A percentile compares a stretch with the other conserved stretches of the same genome.
Evolutionary conservation across 2,797 vertebrate genomes (phyloP).

Genomic region (Bucorvus abyssinicus): DNA sequence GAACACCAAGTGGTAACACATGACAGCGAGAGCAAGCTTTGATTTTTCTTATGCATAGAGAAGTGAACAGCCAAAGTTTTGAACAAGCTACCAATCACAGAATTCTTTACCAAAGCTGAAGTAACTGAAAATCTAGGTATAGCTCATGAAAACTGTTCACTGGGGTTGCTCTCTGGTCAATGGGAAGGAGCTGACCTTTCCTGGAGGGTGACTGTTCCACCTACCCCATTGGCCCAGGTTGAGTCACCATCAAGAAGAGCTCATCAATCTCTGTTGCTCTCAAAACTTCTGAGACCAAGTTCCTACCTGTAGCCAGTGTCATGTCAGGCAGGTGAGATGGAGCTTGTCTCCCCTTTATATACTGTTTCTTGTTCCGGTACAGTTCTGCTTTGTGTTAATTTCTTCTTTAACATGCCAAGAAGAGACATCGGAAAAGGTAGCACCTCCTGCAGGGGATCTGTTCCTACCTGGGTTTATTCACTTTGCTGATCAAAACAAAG

Average conservation of each 20-base stretch:
- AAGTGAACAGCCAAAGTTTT: not conserved
- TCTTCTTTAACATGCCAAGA: not conserved
- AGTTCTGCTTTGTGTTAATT: not conserved
- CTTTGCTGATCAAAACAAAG: not conserved
- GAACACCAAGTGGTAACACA: not conserved
- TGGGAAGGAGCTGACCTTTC: not conserved
- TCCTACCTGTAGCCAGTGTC: not conserved
- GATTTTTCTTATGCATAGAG: not conserved
- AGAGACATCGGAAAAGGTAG: not conserved
- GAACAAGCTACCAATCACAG: not conserved
- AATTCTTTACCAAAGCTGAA: not conserved
- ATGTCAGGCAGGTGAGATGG: not conserved
- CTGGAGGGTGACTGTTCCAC: not conserved
- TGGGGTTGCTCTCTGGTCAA: accelerated
- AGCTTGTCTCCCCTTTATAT: not conserved
- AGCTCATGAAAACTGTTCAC: not conserved
- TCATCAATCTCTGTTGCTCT: not conserved
- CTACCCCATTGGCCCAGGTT: not conserved
- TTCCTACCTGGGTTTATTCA: not conserved
- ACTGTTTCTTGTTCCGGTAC: not conserved
- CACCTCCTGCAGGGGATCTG: not conserved
- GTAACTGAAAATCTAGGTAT: not conserved
- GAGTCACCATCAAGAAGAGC: not conserved
- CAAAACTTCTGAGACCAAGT: not conserved
- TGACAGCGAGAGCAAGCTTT: slow-evolving; percentile 1